phyloP scores from a whole-genome alignment of 1,140 invertebrate species.

The Cherax quadricarinatus region DNA sequence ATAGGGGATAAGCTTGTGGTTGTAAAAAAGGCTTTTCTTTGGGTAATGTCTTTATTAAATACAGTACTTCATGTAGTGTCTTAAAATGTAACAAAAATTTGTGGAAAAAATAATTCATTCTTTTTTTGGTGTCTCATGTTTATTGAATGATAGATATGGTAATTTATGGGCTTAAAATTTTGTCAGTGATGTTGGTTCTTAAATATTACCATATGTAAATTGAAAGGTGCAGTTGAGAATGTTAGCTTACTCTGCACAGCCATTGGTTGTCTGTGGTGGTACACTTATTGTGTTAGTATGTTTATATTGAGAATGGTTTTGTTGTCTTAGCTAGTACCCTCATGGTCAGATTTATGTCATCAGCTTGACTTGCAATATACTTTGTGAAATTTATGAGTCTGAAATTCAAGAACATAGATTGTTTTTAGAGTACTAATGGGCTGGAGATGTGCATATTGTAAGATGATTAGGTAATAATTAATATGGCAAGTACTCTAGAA shows the following conservation, averaged over 20 bases:
- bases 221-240: not conserved
- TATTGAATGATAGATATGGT: not conserved
- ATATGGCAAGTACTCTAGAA: not conserved
- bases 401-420: not conserved
- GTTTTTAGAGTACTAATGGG: not conserved
- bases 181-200: not conserved
- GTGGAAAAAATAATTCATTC: not conserved
- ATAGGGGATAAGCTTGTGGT: constrained; percentile 15
- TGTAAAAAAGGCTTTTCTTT: constrained; percentile 14
- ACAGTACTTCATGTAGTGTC: not conserved
- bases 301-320: not conserved
- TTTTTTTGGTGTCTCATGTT: not conserved
- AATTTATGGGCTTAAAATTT: not conserved
- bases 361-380: not conserved
- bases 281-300: not conserved
- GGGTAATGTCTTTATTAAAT: constrained; percentile 12
- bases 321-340: not conserved
- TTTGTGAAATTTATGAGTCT: not conserved
- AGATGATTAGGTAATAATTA: not conserved
- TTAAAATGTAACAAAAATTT: not conserved
- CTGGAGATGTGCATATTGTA: not conserved
- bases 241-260: not conserved
- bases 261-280: not conserved
- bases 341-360: not conserved
- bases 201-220: not conserved